Conservation (phyloP, 2,113 vertebrate genomes). For the human region GRCh38 chr12:115250501-115251000, state of each 20-base stretch:
- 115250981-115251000: not conserved
- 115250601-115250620: accelerated
- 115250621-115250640: accelerated
- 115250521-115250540: not conserved
- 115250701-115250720: not conserved
- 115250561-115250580: not conserved
- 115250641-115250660: not conserved
- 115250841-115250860: not conserved
- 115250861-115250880: no score
- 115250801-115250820: not conserved
- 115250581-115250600: not conserved
- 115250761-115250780: no score
- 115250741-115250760: not conserved
- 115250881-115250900: no score
- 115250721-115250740: not conserved
- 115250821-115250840: not conserved
- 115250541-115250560: no score
- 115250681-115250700: accelerated
- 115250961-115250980: not conserved
- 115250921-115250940: not conserved
- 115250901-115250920: not conserved
- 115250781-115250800: no score
- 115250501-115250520: not conserved
- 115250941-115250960: not conserved
- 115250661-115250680: not conserved